Conservation (phyloP, 2,797 vertebrate genomes). For the Remorina albescens region DNA sequence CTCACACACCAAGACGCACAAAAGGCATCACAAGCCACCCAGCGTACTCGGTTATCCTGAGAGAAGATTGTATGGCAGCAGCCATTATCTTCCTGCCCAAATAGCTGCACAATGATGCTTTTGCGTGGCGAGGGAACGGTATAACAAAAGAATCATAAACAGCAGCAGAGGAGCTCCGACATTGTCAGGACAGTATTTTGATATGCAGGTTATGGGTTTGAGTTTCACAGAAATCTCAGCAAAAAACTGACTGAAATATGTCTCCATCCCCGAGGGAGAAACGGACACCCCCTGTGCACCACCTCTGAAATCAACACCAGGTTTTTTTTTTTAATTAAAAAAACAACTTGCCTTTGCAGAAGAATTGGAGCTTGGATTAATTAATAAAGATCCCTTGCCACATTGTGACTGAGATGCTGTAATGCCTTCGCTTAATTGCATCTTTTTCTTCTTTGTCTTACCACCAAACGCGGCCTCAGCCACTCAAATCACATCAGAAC, state of each 20-base stretch:
- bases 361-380: neutral
- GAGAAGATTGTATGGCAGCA: conserved; percentile 49
- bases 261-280: conserved; percentile 1
- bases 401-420: neutral
- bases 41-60: conserved; percentile 11
- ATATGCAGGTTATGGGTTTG: neutral
- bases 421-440: neutral
- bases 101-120: conserved; percentile 1
- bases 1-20: conserved; percentile 29
- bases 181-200: neutral
- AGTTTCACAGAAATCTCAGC: conserved; percentile 1
- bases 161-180: neutral
- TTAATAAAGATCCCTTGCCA: neutral
- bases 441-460: neutral
- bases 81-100: conserved; percentile 20
- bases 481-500: conserved; percentile 15
- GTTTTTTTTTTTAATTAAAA: neutral
- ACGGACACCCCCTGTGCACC: neutral
- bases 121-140: conserved; percentile 6
- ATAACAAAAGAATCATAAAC: conserved; percentile 1
- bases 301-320: conserved; percentile 18
- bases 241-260: conserved; percentile 10
- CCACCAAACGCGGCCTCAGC: neutral
- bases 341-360: neutral
- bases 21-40: conserved; percentile 19